phyloP scores from a whole-genome alignment of 2,888 invertebrate species.

The Mythimna albipuncta region DNA sequence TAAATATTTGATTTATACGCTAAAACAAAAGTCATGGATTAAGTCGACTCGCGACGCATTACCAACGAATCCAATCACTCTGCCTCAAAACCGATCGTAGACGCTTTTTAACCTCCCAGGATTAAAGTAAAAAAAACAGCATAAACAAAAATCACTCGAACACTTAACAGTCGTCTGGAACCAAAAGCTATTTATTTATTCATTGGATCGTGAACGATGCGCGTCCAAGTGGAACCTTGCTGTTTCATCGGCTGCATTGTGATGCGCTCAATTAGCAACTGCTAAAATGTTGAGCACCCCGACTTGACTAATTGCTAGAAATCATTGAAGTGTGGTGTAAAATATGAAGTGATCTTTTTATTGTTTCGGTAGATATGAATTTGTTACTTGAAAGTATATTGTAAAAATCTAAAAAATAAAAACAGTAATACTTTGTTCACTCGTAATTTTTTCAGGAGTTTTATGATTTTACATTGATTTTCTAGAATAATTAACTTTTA shows the following conservation, averaged over 20 bases:
- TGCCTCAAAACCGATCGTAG: constrained; percentile 9
- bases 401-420: no score
- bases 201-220: constrained; percentile 80
- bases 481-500: no score
- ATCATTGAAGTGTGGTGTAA: constrained; percentile 62
- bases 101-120: constrained; percentile 32
- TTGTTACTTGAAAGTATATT: not conserved
- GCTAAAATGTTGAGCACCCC: constrained; percentile 61
- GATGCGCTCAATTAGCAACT: constrained; percentile 83
- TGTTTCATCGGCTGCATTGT: constrained; percentile 80
- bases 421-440: no score
- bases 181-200: constrained; percentile 85
- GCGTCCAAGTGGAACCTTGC: constrained; percentile 79
- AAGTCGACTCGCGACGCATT: not conserved
- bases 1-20: not conserved
- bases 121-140: constrained; percentile 45
- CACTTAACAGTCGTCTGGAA: constrained; percentile 64
- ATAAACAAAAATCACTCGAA: constrained; percentile 62
- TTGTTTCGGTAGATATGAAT: constrained; percentile 1
- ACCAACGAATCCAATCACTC: constrained; percentile 15
- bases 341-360: constrained; percentile 56
- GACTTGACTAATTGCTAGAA: constrained; percentile 69
- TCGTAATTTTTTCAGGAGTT: no score
- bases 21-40: not conserved
- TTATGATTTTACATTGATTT: no score